These are phyloP conservation scores for Drosophila oshimai DNA, from an alignment of 1,140 invertebrate species.

Conservation along the genomic window DNA sequence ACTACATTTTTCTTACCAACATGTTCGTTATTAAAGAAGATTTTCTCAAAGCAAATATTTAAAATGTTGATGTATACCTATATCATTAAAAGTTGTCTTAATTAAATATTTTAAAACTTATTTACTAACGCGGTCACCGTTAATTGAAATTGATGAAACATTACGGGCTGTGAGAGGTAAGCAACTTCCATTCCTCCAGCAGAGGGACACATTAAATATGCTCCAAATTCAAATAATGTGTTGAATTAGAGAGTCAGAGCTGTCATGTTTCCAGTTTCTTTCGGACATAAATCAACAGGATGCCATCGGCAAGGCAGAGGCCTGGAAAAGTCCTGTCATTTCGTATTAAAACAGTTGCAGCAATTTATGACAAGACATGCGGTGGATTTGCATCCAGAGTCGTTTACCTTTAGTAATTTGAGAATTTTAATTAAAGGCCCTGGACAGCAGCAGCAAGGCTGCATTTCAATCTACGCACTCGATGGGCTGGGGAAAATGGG, in stretches of 20 bases:
- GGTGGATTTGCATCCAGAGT: slow-evolving; percentile 34
- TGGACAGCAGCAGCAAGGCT: slow-evolving; percentile 21
- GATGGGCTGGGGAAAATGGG: not conserved
- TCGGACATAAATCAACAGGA: slow-evolving; percentile 32
- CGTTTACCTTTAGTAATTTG: slow-evolving; percentile 68
- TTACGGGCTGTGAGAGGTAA: not conserved
- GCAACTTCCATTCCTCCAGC: not conserved
- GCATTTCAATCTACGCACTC: slow-evolving; percentile 36
- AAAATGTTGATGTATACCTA: too few species aligned
- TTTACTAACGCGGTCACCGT: too few species aligned
- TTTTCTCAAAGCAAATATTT: too few species aligned
- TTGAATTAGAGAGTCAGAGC: not conserved
- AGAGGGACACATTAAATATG: not conserved
- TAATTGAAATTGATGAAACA: too few species aligned
- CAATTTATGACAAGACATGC: slow-evolving; percentile 40
- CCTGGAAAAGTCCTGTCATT: slow-evolving; percentile 18
- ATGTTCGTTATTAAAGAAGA: too few species aligned
- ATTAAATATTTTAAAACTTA: too few species aligned
- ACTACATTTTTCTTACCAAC: too few species aligned
- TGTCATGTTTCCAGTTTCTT: slow-evolving; percentile 14
- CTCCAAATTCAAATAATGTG: slow-evolving; percentile 19
- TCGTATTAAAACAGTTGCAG: slow-evolving; percentile 38
- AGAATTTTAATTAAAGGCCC: slow-evolving; percentile 72
- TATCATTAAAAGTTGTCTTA: too few species aligned
- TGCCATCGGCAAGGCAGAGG: slow-evolving; percentile 15